phyloP scores from a whole-genome alignment of 2,888 invertebrate species.

The Anthophora plumipes region DNA sequence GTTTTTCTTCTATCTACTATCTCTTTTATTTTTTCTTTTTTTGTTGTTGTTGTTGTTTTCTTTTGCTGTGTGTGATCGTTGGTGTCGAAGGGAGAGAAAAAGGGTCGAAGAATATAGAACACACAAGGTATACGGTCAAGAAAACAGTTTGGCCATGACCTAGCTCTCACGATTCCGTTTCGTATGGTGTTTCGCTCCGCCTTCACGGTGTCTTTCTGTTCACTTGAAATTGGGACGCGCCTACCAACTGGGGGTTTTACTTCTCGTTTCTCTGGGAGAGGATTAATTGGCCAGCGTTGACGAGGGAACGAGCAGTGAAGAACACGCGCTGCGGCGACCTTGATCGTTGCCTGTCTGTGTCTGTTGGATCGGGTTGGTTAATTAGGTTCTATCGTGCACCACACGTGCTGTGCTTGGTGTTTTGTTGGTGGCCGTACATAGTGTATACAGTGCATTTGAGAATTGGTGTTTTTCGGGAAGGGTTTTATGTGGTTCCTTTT shows the following conservation, averaged over 20 bases:
- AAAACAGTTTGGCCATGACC: conserved; percentile 36
- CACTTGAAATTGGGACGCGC: conserved; percentile 9
- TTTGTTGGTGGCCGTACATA: conserved; percentile 9
- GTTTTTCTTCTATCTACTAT: conserved; percentile 22
- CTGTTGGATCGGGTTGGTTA: conserved; percentile 10
- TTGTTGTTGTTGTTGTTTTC: no score
- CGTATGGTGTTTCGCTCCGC: not conserved
- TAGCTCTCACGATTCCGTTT: conserved; percentile 21
- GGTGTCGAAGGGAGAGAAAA: not conserved
- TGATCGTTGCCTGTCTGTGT: conserved; percentile 8
- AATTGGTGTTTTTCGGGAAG: not conserved
- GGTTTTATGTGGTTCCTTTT: not conserved
- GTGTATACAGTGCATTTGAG: not conserved
- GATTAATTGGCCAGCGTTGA: conserved; percentile 26
- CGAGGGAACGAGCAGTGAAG: conserved; percentile 22
- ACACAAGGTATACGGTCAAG: conserved; percentile 36
- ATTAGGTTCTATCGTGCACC: conserved; percentile 11
- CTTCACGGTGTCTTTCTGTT: not conserved
- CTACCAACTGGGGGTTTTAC: no score
- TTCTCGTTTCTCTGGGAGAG: not conserved
- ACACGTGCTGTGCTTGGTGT: conserved; percentile 11
- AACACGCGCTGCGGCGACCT: conserved; percentile 18
- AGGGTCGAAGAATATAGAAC: conserved; percentile 23
- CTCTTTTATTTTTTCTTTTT: no score
- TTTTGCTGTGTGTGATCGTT: conserved; percentile 14